Evolutionary conservation across 2,113 vertebrate species (phyloP).

Genomic region (Eptesicus fuscus): DNA sequence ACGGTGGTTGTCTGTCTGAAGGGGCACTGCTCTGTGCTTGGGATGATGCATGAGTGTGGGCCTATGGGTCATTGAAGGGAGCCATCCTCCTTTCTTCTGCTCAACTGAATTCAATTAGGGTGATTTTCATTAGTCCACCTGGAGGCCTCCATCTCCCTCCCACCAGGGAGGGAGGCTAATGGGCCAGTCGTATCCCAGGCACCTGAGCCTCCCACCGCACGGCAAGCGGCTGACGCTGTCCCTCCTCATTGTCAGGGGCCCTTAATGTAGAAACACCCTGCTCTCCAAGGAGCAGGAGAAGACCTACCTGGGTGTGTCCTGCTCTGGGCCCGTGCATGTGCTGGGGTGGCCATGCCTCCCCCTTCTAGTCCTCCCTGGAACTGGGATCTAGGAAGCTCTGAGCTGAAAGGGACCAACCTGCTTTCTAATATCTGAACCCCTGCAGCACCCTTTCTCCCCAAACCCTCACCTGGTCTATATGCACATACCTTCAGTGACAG

Average conservation of each 20-base stretch:
- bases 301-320: neutral
- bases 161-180: neutral
- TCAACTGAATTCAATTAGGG: conserved; percentile 50
- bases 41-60: conserved; percentile 1
- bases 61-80: conserved; percentile 33
- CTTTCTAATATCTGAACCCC: neutral
- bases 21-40: neutral
- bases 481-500: neutral
- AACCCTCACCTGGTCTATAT: neutral
- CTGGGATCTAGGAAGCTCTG: neutral
- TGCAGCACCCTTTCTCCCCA: neutral
- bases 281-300: neutral
- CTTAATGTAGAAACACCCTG: neutral
- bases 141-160: conserved; percentile 16
- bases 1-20: conserved; percentile 12
- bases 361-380: neutral
- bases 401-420: neutral
- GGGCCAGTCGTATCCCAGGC: neutral
- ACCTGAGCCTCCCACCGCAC: neutral
- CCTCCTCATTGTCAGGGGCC: neutral
- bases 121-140: conserved; percentile 42
- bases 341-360: neutral
- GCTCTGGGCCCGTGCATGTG: accelerated
- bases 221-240: neutral
- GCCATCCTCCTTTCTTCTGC: conserved; percentile 37